Evolutionary conservation across 2,888 invertebrate species (phyloP).

Genomic region (Sycophila texana): DNA sequence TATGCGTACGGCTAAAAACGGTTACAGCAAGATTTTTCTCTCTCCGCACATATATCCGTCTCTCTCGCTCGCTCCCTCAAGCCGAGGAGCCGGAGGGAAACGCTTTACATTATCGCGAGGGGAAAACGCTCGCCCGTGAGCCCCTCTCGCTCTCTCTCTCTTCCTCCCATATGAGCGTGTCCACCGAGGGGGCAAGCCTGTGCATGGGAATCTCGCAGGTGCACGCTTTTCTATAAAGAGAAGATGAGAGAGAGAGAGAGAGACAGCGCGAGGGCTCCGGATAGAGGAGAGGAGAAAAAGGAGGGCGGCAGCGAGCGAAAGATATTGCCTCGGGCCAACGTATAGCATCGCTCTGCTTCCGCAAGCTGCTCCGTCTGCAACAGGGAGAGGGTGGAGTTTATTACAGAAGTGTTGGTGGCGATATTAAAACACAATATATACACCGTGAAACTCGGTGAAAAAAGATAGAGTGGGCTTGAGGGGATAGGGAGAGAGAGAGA

Average conservation of each 20-base stretch:
- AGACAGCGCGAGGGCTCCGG: no score
- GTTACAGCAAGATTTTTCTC: conserved; percentile 72
- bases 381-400: conserved; percentile 54
- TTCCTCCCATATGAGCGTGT: not conserved
- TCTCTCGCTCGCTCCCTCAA: conserved; percentile 55
- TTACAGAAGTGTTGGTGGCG: conserved; percentile 61
- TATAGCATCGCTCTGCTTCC: conserved; percentile 43
- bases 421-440: conserved; percentile 73
- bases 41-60: not conserved
- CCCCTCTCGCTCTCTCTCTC: not conserved
- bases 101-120: conserved; percentile 24
- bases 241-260: conserved; percentile 22
- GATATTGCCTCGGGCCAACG: conserved; percentile 63
- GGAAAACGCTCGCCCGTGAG: not conserved
- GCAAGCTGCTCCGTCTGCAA: conserved; percentile 7
- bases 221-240: conserved; percentile 67
- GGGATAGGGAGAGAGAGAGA: conserved; percentile 38
- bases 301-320: conserved; percentile 9
- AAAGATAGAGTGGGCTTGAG: conserved; percentile 1
- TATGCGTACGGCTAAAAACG: conserved; percentile 65
- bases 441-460: conserved; percentile 31
- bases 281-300: conserved; percentile 11
- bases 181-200: not conserved
- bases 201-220: conserved; percentile 75
- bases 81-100: conserved; percentile 62